Evolutionary conservation across 2,888 invertebrate genomes (phyloP), one percentile per base, ranked within the genome.

Genomic region (Caenorhabditis sp.): DNA sequence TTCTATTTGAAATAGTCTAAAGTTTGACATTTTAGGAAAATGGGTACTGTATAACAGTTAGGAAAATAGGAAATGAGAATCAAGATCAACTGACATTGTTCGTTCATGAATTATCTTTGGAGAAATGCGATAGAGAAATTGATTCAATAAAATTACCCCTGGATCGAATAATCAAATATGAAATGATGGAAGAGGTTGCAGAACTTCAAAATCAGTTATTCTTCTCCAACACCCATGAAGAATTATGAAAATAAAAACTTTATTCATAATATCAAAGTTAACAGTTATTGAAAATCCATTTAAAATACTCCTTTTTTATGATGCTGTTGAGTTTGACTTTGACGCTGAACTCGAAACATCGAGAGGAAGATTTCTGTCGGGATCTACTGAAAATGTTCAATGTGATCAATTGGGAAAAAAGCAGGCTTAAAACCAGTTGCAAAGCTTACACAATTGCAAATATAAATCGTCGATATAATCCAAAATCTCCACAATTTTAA

Each of bases 41-140:
- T 37, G 65, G 65, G 8, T 70, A 59, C 62, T 70, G 70, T 26
- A 50, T 70, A 19, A 17, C n/a, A 24, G 26, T 26, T 23, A 62
- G n/a, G 55, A n/a, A 19, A 1, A 66, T 66, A 23, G 62, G 31
- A 53, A 58, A 61, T 10, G 61, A 43, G 43, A 43, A 5, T 43
- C 10, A 43, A 17, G 17, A 43, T 43, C 43, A 43, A 43, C 14
- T 43, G 17, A 17, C 14, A 3, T 14, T 17, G 3, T 43, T 43
- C 14, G 43, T 43, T 43, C 43, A 43, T 17, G 14, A 51, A 51
- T 51, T 23, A 23, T 5, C 5, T 8, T 21, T 6, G 21, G 21
- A 21, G 21, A 12, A 51, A 51, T 51, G 51, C 5, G 51, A 19
- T 3, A 23, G 21, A 23, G 3, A n/a, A 21, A 21, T 51, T 4